Conservation (phyloP, 1,140 invertebrate species). For the Melanaphis sacchari region DNA sequence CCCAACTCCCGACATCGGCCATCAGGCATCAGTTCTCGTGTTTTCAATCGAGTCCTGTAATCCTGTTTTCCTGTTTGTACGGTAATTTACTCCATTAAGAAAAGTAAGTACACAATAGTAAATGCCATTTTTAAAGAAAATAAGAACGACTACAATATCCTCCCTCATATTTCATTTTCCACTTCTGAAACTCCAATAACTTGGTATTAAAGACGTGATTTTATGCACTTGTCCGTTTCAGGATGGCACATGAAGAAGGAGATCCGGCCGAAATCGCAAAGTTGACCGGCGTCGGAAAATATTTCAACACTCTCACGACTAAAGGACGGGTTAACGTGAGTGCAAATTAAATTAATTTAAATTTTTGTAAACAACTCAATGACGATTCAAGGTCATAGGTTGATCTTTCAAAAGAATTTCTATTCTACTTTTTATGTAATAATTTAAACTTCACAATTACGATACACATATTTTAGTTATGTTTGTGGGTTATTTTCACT, state of each 20-base stretch:
- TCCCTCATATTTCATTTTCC: not conserved
- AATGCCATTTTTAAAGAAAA: too few relatives aligned
- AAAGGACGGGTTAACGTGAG: slow-evolving; percentile 53
- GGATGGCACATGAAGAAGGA: slow-evolving; percentile 53
- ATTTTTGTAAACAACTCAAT: slow-evolving; percentile 37
- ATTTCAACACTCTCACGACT: slow-evolving; percentile 43
- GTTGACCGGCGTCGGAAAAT: slow-evolving; percentile 46
- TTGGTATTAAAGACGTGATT: not conserved
- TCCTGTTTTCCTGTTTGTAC: not conserved
- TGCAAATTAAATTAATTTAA: not conserved
- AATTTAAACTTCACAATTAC: not conserved
- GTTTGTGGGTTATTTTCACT: not conserved
- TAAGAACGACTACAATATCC: not conserved
- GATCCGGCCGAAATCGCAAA: slow-evolving; percentile 56
- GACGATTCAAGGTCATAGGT: slow-evolving; percentile 43
- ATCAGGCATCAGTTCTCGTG: too few relatives aligned
- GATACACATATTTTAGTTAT: not conserved
- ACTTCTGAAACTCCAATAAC: not conserved
- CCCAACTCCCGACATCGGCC: not conserved
- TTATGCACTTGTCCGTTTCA: not conserved
- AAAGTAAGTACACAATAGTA: not conserved
- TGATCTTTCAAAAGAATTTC: not conserved
- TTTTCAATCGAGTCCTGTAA: not conserved
- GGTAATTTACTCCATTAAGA: not conserved
- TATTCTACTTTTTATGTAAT: not conserved